Evolutionary conservation across 2,113 vertebrate genomes (phyloP), one percentile per base, ranked within the genome.

Genomic region (Lampris megalopsis): DNA sequence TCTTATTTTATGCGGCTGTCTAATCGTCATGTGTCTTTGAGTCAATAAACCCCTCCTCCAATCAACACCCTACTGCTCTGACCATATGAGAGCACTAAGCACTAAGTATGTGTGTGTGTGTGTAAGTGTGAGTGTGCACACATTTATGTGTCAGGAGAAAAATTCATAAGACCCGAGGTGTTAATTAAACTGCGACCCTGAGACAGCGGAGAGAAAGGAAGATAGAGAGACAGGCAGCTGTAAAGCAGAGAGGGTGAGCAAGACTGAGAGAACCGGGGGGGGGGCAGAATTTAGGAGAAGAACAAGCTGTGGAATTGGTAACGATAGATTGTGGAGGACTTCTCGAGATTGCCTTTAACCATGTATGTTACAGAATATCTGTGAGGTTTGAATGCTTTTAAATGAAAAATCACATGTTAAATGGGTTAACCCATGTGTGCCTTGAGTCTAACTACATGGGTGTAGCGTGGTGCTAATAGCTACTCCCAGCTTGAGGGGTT

Each of bases 151-250:
- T 75, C 68, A 72, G 88, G 76, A 87, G 82, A 84, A 75, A 75
- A 88, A 85, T 85, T 90, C 87, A 86, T 89, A 88, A 89, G 88
- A 87, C 86, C 89, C 91, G 83, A 90, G 90, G 91, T 93, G 92
- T 91, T 93, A 93, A 93, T 93, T 93, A 93, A 91, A 89, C 83
- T 62, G 77, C 89, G 89, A 89, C 88, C 88, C 88, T 86, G 86
- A 88, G 89, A 91, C 81, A 74, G 79, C 63, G 77, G 65, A 56
- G 79, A 50, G 56, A 48, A 71, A 79, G 72, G 4, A 36, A 67
- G 82, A 1, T 6, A 13, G 0, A 37, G n/a, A 11, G 62, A 70
- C 65, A 3, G 0, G 4, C 3, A 4, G 3, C 24, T 5, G n/a
- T 3, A 54, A 54, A 5, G 52, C 52, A 54, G n/a, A n/a, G 11